Conservation (phyloP, 2,888 invertebrate species). For the Cecidostiba fungosa region DNA sequence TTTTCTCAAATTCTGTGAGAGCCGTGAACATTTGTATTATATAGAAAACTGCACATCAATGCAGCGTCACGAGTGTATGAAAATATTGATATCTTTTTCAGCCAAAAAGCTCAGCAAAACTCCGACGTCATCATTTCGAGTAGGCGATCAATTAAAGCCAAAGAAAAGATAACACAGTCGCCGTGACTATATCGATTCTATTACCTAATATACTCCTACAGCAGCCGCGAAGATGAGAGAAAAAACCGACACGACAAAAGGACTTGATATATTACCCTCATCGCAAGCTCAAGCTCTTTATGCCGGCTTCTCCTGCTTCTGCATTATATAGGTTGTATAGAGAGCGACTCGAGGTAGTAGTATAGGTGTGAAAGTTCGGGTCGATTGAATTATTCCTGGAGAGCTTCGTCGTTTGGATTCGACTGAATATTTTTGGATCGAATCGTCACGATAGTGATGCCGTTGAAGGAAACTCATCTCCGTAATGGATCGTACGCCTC, state of each 20-base stretch:
- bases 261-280: slow-evolving; percentile 78
- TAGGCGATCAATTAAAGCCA: neutral
- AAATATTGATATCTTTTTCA: neutral
- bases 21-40: neutral
- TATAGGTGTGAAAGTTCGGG: neutral
- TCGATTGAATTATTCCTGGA: slow-evolving; percentile 43
- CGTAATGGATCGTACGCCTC: slow-evolving; percentile 76
- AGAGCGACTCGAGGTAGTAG: neutral
- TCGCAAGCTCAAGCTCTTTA: slow-evolving; percentile 55
- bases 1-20: neutral
- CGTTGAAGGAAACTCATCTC: slow-evolving; percentile 77
- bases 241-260: slow-evolving; percentile 75
- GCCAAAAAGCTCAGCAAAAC: too few species aligned
- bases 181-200: slow-evolving; percentile 62
- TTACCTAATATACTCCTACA: too few species aligned
- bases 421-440: neutral
- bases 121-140: neutral
- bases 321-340: slow-evolving; percentile 1
- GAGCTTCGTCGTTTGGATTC: slow-evolving; percentile 64
- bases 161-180: neutral
- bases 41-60: neutral
- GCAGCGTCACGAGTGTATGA: neutral
- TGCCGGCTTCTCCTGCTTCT: slow-evolving; percentile 50
- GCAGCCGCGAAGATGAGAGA: slow-evolving; percentile 56
- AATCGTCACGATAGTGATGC: slow-evolving; percentile 29